Conservation (phyloP, 1,140 invertebrate genomes). For the Sinella curviseta region DNA sequence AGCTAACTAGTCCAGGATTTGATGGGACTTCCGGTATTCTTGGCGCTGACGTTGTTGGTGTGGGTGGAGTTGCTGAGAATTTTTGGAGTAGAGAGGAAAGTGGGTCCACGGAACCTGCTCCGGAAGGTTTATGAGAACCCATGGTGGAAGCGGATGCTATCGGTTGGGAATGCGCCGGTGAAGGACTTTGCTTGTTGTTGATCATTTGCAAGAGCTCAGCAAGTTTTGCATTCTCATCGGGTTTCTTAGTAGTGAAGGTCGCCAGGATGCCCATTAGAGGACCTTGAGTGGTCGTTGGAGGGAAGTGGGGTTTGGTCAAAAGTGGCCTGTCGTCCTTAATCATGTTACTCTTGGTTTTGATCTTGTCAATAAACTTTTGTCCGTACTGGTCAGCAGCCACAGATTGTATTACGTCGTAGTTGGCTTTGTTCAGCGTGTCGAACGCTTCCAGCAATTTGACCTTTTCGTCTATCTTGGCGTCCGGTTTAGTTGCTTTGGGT, state of each 20-base stretch:
- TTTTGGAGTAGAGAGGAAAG: not conserved
- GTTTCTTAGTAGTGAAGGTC: slow-evolving; percentile 49
- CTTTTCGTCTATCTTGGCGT: slow-evolving; percentile 28
- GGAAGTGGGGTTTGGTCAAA: not conserved
- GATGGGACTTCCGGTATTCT: not conserved
- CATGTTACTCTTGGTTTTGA: slow-evolving; percentile 32
- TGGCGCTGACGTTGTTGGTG: slow-evolving; percentile 17
- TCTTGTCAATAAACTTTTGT: slow-evolving; percentile 27
- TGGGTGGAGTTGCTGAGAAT: not conserved
- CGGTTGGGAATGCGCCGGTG: slow-evolving; percentile 46
- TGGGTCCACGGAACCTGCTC: not conserved
- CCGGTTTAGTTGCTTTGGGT: not conserved
- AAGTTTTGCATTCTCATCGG: slow-evolving; percentile 11
- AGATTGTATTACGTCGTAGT: slow-evolving; percentile 42
- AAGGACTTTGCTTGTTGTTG: not conserved
- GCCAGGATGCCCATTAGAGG: slow-evolving; percentile 19
- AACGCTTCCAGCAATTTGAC: slow-evolving; percentile 42
- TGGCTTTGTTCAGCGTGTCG: slow-evolving; percentile 42
- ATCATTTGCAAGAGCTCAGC: slow-evolving; percentile 17
- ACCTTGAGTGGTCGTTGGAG: slow-evolving; percentile 40
- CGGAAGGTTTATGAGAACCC: not conserved
- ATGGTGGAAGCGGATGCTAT: not conserved
- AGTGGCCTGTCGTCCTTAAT: not conserved
- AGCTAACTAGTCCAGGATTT: not conserved
- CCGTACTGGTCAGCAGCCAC: slow-evolving; percentile 42